Evolutionary conservation across 2,797 vertebrate species (phyloP).

Genomic region (Phoeniculus purpureus): DNA sequence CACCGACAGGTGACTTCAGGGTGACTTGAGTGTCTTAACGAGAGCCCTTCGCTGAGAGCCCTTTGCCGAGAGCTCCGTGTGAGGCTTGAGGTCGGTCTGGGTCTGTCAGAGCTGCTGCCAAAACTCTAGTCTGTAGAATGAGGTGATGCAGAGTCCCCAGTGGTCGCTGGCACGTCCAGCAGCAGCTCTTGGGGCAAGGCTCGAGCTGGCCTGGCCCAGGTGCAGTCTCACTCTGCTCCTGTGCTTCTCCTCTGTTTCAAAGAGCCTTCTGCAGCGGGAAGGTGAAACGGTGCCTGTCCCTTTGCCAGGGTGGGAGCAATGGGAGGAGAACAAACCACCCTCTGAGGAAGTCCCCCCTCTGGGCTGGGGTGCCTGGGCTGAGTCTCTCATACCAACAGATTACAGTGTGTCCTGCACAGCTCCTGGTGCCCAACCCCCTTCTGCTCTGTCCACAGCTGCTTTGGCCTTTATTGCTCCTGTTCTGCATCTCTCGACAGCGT

Average conservation of each 20-base stretch:
- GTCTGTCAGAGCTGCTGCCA: not conserved
- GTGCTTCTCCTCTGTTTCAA: not conserved
- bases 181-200: not conserved
- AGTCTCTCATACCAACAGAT: not conserved
- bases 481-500: not conserved
- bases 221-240: not conserved
- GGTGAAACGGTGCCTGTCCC: not conserved
- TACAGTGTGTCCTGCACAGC: not conserved
- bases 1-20: accelerated
- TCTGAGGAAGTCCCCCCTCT: too few relatives aligned
- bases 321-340: not conserved
- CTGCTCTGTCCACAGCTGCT: not conserved
- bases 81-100: not conserved
- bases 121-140: not conserved
- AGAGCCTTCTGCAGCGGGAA: not conserved
- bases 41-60: not conserved
- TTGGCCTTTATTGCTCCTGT: not conserved
- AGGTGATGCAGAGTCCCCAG: not conserved
- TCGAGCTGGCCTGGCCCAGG: not conserved
- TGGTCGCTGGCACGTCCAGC: not conserved
- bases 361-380: not conserved
- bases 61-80: not conserved
- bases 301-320: not conserved
- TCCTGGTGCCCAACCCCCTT: not conserved
- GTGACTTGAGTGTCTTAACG: not conserved